A percentile compares a stretch with the other conserved stretches of the same genome.
Conservation (phyloP, 2,888 invertebrate genomes). For the Andrena hattorfiana region DNA sequence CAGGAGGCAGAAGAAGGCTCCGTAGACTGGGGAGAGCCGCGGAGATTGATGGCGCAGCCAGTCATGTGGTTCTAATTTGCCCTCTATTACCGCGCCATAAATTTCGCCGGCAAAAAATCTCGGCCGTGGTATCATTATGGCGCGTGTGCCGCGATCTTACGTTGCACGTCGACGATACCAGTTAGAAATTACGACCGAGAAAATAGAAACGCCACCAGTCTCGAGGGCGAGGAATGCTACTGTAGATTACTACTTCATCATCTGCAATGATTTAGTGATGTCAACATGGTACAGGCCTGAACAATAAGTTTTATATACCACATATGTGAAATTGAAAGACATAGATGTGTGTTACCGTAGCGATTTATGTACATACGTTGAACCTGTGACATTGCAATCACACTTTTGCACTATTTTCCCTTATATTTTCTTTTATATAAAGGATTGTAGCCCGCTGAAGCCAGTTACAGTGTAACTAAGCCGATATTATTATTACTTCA, state of each 20-base stretch:
- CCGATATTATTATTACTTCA: background rate
- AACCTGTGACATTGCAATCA: too few species aligned
- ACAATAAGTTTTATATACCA: too few species aligned
- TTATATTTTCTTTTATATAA: background rate
- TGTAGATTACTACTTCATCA: background rate
- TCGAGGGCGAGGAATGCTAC: background rate
- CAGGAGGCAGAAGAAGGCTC: constrained; percentile 21
- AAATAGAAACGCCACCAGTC: constrained; percentile 36
- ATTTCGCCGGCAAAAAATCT: constrained; percentile 72
- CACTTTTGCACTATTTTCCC: background rate
- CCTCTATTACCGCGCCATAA: constrained; percentile 79
- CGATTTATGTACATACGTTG: too few species aligned
- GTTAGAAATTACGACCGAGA: constrained; percentile 53
- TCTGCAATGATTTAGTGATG: too few species aligned
- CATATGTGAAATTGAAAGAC: too few species aligned
- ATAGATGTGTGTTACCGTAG: too few species aligned
- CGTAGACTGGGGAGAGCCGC: constrained; percentile 37
- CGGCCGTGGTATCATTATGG: constrained; percentile 68
- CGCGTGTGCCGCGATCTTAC: constrained; percentile 60
- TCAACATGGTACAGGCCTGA: too few species aligned
- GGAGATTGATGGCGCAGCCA: constrained; percentile 76
- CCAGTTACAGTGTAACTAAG: background rate
- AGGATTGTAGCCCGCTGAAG: background rate
- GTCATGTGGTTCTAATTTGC: constrained; percentile 80
- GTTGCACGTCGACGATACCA: constrained; percentile 60